Evolutionary conservation across 2,113 vertebrate species (phyloP).

Genomic region (Mohoua ochrocephala): DNA sequence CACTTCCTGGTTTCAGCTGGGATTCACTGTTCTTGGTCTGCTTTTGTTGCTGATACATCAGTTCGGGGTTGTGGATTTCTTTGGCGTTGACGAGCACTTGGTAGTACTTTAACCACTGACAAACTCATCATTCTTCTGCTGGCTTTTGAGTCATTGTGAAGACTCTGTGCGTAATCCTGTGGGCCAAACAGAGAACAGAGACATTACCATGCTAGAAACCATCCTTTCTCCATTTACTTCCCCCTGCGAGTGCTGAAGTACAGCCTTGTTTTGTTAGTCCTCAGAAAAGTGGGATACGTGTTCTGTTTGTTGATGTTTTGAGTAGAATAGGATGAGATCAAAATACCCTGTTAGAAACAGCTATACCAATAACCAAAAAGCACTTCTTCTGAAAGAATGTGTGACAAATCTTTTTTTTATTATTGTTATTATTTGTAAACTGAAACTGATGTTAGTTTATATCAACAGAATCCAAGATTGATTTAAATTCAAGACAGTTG

Average conservation of each 20-base stretch:
- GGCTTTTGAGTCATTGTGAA: not conserved
- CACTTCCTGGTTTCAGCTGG: not conserved
- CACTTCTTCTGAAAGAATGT: not conserved
- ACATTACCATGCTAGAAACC: not conserved
- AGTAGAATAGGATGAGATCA: not conserved
- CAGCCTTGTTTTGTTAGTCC: not conserved
- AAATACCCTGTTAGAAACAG: not conserved
- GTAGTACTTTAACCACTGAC: not conserved
- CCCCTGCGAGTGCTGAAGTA: not conserved
- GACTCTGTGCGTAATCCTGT: not conserved
- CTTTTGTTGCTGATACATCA: not conserved
- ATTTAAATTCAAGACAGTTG: not conserved
- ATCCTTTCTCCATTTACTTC: not conserved
- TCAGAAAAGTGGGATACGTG: fast-evolving
- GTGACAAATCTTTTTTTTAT: not conserved
- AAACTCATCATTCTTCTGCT: not conserved
- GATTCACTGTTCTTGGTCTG: not conserved
- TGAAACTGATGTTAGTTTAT: not conserved
- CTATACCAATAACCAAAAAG: not conserved
- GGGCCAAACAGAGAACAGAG: not conserved
- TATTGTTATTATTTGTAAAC: not conserved
- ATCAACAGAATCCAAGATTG: not conserved
- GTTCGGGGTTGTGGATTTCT: not conserved
- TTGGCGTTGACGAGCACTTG: not conserved
- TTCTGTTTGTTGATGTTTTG: not conserved